These are phyloP conservation scores for Steinernema carpocapsae DNA, from an alignment of 2,888 invertebrate genomes.

Conservation along the genomic window DNA sequence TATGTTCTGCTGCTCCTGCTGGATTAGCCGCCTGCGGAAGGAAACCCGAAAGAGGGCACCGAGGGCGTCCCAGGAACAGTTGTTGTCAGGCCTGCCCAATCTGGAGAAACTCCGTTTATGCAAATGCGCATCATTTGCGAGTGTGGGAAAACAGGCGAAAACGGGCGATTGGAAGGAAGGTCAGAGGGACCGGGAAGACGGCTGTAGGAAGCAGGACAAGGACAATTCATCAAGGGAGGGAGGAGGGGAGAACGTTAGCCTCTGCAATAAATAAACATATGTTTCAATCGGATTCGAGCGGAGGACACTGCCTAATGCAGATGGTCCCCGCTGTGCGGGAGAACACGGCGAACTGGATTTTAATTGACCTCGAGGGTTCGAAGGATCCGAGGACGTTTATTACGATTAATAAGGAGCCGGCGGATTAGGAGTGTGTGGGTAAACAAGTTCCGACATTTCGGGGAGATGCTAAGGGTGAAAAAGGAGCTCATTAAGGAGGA, in stretches of 20 bases:
- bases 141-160: background rate
- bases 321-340: slow-evolving; percentile 11
- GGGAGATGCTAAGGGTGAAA: background rate
- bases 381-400: slow-evolving; percentile 6
- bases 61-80: background rate
- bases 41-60: background rate
- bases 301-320: slow-evolving; percentile 31
- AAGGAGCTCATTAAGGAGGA: background rate
- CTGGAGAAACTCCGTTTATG: slow-evolving; percentile 1
- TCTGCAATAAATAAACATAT: slow-evolving; percentile 34
- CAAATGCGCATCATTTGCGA: background rate
- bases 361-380: slow-evolving; percentile 12
- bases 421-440: slow-evolving; percentile 16
- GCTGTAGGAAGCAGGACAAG: background rate
- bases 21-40: slow-evolving; percentile 25
- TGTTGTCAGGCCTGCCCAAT: background rate
- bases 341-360: slow-evolving; percentile 12
- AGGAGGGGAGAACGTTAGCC: background rate
- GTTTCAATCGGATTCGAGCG: slow-evolving; percentile 30
- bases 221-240: background rate
- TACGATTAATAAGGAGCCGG: slow-evolving; percentile 7
- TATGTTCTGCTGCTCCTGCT: background rate
- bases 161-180: background rate
- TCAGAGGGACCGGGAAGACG: background rate
- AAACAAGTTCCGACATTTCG: background rate